Percentiles rank a stretch among this genome's conserved stretches.
Evolutionary conservation across 2,113 vertebrate genomes (phyloP).

Genomic region (Carassius gibelio): DNA sequence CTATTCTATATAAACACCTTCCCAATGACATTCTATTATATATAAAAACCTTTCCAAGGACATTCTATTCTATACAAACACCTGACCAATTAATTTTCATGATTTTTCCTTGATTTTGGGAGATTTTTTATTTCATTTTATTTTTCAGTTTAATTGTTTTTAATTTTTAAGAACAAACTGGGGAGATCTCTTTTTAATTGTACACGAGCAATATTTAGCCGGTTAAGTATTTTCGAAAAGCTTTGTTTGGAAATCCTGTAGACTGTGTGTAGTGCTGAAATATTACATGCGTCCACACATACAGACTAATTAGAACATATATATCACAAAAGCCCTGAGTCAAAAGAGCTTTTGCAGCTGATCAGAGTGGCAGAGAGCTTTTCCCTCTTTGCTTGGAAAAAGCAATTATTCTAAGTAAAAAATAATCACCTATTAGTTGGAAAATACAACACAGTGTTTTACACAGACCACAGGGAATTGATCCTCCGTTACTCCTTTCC

Average conservation of each 20-base stretch:
- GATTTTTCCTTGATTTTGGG: background rate
- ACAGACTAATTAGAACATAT: conserved; percentile 24
- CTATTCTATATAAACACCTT: no score
- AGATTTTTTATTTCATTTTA: background rate
- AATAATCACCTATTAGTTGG: conserved; percentile 47
- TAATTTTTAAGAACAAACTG: background rate
- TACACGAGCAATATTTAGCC: background rate
- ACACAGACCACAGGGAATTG: conserved; percentile 11
- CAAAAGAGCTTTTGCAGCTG: conserved; percentile 7
- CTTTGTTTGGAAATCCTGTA: background rate
- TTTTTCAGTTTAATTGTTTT: background rate
- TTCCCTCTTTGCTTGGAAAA: conserved; percentile 24
- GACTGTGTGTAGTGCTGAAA: background rate
- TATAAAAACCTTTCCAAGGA: no score
- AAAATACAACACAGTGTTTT: conserved; percentile 9
- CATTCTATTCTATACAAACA: no score
- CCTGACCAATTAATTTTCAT: background rate
- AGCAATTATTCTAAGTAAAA: conserved; percentile 47
- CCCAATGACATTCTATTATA: no score
- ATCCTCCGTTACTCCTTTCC: conserved; percentile 14
- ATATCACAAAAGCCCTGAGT: background rate
- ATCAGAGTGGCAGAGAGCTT: conserved; percentile 24
- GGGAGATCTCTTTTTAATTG: background rate
- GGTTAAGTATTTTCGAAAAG: background rate
- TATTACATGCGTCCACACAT: background rate